Conservation (phyloP, 2,888 invertebrate species). For the Biston betularia region DNA sequence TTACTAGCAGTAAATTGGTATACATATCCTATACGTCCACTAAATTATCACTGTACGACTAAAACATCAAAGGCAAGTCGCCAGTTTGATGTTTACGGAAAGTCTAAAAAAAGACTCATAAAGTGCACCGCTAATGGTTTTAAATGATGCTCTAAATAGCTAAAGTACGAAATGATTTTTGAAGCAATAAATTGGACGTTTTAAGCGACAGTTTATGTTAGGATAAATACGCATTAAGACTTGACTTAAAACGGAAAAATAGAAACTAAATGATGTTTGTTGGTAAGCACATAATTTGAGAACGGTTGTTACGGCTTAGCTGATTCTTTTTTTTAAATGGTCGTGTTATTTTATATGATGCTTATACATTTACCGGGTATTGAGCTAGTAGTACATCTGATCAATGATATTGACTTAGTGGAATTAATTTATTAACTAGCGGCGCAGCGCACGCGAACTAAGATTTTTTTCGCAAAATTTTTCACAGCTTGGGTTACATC, state of each 20-base stretch:
- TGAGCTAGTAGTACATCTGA: no score
- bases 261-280: no score
- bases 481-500: no score
- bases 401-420: no score
- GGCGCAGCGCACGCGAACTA: no score
- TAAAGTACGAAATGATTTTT: slow-evolving; percentile 55
- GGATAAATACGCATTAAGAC: slow-evolving; percentile 9
- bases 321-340: no score
- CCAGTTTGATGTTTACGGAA: slow-evolving; percentile 54
- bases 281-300: no score
- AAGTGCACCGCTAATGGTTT: slow-evolving; percentile 56
- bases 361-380: no score
- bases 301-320: no score
- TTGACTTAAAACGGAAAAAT: background rate
- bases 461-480: no score
- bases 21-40: slow-evolving; percentile 32
- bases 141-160: slow-evolving; percentile 60
- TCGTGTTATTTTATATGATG: no score
- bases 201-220: slow-evolving; percentile 31
- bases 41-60: slow-evolving; percentile 43
- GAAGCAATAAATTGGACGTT: slow-evolving; percentile 53
- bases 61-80: slow-evolving; percentile 52
- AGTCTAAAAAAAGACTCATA: slow-evolving; percentile 51
- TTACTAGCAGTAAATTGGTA: slow-evolving; percentile 45
- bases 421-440: no score